Conservation (phyloP, 2,113 vertebrate species). For the Muntiacus muntjak region DNA sequence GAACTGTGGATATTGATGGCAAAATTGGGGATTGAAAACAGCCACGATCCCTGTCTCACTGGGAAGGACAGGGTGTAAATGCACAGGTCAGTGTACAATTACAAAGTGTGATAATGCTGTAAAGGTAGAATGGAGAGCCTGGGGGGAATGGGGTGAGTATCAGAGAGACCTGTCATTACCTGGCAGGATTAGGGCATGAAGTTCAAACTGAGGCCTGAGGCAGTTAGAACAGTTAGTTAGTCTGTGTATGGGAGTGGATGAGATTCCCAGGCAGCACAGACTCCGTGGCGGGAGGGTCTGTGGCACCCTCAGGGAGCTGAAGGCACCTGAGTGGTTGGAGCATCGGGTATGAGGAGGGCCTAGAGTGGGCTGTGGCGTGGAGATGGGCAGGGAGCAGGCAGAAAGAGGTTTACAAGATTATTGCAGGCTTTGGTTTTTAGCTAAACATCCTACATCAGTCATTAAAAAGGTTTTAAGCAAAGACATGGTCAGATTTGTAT, state of each 20-base stretch:
- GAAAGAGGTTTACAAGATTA: not conserved
- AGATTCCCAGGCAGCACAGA: not conserved
- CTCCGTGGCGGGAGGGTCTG: rapidly evolving
- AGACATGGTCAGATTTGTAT: not conserved
- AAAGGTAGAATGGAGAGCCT: not conserved
- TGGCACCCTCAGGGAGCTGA: not conserved
- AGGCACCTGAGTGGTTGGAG: too few relatives aligned
- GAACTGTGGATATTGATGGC: not conserved
- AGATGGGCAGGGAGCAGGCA: not conserved
- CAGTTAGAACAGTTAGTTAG: not conserved
- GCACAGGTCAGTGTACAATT: not conserved
- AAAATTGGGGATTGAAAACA: not conserved
- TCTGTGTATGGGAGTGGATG: not conserved
- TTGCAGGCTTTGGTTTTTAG: not conserved
- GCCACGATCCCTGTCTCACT: not conserved
- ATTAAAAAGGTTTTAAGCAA: not conserved
- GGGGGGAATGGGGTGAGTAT: not conserved
- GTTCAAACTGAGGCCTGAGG: not conserved
- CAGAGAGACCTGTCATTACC: not conserved
- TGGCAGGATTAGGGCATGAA: not conserved
- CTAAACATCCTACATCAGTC: not conserved
- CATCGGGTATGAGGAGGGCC: too few relatives aligned
- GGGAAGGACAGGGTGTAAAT: not conserved
- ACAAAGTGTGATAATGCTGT: not conserved
- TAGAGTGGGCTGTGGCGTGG: not conserved